These are phyloP conservation scores for Microtus richardsoni DNA, from an alignment of 2,113 vertebrate species.

Conservation along the genomic window DNA sequence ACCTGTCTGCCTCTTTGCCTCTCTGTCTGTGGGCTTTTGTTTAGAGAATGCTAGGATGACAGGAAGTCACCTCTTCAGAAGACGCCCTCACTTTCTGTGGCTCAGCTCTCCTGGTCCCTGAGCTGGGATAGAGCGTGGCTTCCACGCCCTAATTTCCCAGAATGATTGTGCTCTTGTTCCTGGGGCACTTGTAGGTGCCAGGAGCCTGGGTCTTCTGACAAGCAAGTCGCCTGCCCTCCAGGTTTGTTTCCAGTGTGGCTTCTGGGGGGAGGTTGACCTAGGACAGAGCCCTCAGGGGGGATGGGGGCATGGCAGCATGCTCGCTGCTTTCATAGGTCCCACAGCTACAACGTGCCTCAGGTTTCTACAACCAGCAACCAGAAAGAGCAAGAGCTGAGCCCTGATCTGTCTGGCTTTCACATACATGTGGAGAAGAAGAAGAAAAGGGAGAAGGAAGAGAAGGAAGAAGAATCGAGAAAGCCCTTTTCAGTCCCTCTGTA, in stretches of 20 bases:
- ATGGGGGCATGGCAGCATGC: fast-evolving
- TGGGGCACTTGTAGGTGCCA: fast-evolving
- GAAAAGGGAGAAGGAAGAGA: neutral
- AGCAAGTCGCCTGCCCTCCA: neutral
- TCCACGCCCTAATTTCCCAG: fast-evolving
- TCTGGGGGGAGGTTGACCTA: neutral
- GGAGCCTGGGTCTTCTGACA: neutral
- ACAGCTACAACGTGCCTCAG: neutral
- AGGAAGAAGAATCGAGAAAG: neutral
- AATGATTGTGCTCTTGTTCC: fast-evolving
- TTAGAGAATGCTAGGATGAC: neutral
- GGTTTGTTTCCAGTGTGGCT: neutral
- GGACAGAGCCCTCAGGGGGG: neutral
- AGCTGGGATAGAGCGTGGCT: neutral
- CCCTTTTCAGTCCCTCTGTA: neutral
- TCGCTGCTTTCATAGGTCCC: neutral
- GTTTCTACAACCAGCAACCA: fast-evolving
- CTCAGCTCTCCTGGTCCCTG: neutral
- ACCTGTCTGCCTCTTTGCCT: neutral
- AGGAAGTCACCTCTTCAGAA: neutral
- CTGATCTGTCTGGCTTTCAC: neutral
- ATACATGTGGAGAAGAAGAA: neutral
- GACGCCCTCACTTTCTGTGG: neutral
- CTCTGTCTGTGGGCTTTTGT: neutral
- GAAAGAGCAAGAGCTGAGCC: neutral